A percentile compares a stretch with the other conserved stretches of the same genome.
Conservation (phyloP, 2,113 vertebrate species). For the Gopherus evgoodei region DNA sequence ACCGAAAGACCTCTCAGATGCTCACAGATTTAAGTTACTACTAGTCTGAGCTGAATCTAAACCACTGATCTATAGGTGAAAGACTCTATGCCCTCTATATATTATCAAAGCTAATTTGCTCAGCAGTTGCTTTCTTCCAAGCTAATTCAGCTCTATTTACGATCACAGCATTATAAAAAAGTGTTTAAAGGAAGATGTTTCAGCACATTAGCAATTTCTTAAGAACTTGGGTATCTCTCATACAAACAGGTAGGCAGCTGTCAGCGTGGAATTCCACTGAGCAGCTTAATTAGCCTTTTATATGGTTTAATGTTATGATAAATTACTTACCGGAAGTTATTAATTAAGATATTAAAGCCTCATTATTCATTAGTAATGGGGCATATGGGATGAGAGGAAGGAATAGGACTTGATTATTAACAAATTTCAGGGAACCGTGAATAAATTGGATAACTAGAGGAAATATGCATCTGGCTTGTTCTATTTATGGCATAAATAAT, state of each 20-base stretch:
- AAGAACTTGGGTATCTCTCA: not conserved
- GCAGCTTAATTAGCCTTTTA: conserved; percentile 48
- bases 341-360: conserved; percentile 67
- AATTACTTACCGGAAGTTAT: conserved; percentile 64
- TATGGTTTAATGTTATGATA: conserved; percentile 55
- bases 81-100: not conserved
- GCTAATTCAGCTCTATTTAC: conserved; percentile 15
- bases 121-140: conserved; percentile 2
- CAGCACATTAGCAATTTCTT: not conserved
- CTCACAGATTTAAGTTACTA: not conserved
- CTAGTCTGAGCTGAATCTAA: not conserved
- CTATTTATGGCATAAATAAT: conserved; percentile 33
- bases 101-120: conserved; percentile 5
- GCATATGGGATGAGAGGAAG: conserved; percentile 29
- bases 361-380: conserved; percentile 46
- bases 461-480: conserved; percentile 37
- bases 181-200: not conserved
- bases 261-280: conserved; percentile 36
- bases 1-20: not conserved
- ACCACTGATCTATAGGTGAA: not conserved
- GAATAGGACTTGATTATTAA: conserved; percentile 25
- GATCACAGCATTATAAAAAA: not conserved
- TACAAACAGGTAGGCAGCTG: conserved; percentile 40
- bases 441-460: conserved; percentile 42
- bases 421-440: conserved; percentile 26